Evolutionary conservation across 2,888 invertebrate species (phyloP).

Genomic region (Synanthedon vespiformis): DNA sequence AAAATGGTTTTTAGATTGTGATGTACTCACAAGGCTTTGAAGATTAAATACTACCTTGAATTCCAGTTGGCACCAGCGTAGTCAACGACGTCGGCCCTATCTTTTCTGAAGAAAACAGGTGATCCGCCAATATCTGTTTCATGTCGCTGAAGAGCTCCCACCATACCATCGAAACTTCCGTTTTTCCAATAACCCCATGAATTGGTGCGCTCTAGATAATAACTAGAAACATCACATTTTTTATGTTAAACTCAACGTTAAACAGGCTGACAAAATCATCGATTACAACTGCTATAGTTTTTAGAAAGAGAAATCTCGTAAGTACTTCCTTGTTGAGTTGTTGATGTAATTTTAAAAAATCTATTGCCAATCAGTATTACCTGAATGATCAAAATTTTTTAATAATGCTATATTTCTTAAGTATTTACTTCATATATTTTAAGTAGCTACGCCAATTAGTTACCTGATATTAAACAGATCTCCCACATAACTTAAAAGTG

Average conservation of each 20-base stretch:
- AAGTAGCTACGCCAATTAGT: neutral
- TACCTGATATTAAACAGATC: conserved; percentile 78
- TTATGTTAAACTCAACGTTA: too few relatives aligned
- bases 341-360: too few relatives aligned
- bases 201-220: conserved; percentile 50
- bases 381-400: too few relatives aligned
- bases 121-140: conserved; percentile 77
- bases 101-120: conserved; percentile 73
- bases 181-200: conserved; percentile 75
- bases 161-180: conserved; percentile 76
- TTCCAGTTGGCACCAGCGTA: conserved; percentile 74
- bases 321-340: too few relatives aligned
- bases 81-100: conserved; percentile 69
- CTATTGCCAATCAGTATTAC: too few relatives aligned
- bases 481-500: conserved; percentile 64
- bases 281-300: too few relatives aligned
- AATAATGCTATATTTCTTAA: too few relatives aligned
- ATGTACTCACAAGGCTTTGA: too few relatives aligned
- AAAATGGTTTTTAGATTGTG: neutral
- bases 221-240: conserved; percentile 25
- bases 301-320: too few relatives aligned
- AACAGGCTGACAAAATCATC: too few relatives aligned
- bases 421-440: too few relatives aligned
- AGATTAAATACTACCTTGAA: too few relatives aligned
- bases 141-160: conserved; percentile 67